Conservation (phyloP, 2,888 invertebrate species). For the Chalcis sispes region DNA sequence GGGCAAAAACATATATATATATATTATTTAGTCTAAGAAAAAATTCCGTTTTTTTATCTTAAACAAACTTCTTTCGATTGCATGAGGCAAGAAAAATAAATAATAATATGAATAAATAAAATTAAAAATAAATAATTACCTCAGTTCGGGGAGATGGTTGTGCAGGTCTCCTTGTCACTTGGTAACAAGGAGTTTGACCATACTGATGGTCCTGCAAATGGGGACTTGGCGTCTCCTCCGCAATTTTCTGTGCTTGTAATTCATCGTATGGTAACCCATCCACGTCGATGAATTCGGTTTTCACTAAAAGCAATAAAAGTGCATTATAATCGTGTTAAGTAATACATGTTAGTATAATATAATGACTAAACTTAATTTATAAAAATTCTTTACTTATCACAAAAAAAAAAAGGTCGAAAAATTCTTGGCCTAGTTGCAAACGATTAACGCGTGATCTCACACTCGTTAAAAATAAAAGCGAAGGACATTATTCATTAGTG, state of each 20-base stretch:
- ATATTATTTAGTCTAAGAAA: neutral
- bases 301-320: conserved; percentile 65
- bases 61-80: too few species aligned
- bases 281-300: conserved; percentile 72
- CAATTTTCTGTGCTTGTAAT: conserved; percentile 72
- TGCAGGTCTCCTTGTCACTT: conserved; percentile 72
- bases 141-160: conserved; percentile 73
- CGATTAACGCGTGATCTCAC: neutral
- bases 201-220: conserved; percentile 92
- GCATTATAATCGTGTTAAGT: too few species aligned
- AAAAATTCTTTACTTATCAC: neutral
- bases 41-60: too few species aligned
- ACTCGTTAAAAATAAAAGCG: conserved; percentile 23
- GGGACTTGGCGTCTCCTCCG: conserved; percentile 80
- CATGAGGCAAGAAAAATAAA: too few species aligned
- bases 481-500: conserved; percentile 12
- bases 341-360: neutral
- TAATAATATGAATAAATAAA: too few species aligned
- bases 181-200: conserved; percentile 84
- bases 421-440: neutral
- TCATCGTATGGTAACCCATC: conserved; percentile 69
- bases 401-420: too few species aligned
- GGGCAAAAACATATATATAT: too few species aligned
- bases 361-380: neutral
- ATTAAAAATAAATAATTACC: conserved; percentile 64